phyloP scores from a whole-genome alignment of 2,888 invertebrate genomes.

The Caenorhabditis sp. region DNA sequence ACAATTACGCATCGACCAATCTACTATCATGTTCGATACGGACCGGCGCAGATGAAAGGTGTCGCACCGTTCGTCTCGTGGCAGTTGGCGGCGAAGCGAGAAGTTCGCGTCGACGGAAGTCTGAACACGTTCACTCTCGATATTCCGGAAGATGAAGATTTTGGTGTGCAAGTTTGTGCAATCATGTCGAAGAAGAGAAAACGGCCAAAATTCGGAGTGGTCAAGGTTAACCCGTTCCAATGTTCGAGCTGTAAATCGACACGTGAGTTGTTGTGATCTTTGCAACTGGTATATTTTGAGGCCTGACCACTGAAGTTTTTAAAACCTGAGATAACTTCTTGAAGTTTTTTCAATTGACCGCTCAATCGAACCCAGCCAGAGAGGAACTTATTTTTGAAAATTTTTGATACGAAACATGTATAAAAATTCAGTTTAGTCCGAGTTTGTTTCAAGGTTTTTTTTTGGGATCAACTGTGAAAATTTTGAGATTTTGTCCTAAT shows the following conservation, averaged over 20 bases:
- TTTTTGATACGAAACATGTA: no score
- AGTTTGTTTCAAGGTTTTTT: no score
- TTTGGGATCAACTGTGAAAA: no score
- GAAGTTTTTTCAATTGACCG: no score
- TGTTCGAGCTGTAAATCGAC: slow-evolving; percentile 55
- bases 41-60: slow-evolving; percentile 56
- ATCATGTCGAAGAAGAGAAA: slow-evolving; percentile 46
- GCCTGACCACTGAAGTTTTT: no score
- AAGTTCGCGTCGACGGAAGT: slow-evolving; percentile 59
- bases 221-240: slow-evolving; percentile 60
- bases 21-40: slow-evolving; percentile 63
- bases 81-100: slow-evolving; percentile 54
- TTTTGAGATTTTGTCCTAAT: no score
- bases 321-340: no score
- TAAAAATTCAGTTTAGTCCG: no score
- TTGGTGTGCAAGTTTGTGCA: slow-evolving; percentile 62
- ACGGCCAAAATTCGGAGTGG: slow-evolving; percentile 59
- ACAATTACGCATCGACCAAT: slow-evolving; percentile 34
- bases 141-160: slow-evolving; percentile 56
- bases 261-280: slow-evolving; percentile 34
- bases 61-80: slow-evolving; percentile 57
- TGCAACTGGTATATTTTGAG: no score
- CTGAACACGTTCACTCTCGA: slow-evolving; percentile 52
- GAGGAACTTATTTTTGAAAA: no score
- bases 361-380: no score